Evolutionary conservation across 2,888 invertebrate genomes (phyloP), one percentile per base, ranked within the genome.

Genomic region (Bugulina stolonifera): DNA sequence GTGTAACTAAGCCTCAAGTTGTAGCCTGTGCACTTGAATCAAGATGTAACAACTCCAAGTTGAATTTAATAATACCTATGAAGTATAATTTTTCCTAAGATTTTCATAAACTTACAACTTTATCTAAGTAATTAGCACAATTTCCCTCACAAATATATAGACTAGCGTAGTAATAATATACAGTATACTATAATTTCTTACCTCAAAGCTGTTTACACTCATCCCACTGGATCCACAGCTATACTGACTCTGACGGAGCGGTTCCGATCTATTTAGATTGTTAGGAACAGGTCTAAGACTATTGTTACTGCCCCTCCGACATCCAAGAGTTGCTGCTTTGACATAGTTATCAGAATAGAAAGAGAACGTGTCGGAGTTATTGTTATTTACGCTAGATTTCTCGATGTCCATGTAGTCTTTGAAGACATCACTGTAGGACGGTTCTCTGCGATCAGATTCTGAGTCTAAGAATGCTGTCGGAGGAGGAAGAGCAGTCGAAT

Each of bases 341-440:
- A 64, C 34, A 64, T 64, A 64, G 64, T 64, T 64, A 27, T 64
- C 64, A 29, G 64, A 64, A 32, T 64, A 64, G 34, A 64, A 64
- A 25, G 64, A 64, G 29, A 64, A 29, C 29, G 64, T 64, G 32
- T 64, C 64, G 3, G 64, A 32, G 64, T 64, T 64, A 27, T 64
- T 64, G 32, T 64, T 64, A 32, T 64, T 64, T 10, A 32, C 32
- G 34, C 64, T 32, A 34, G 64, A 10, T 32, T 34, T 64, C 10
- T 64, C 64, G 10, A 64, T 64, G 64, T 64, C 64, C 14, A 64
- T 64, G 64, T 64, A 64, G 32, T 64, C 32, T 34, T 64, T 27
- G 64, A 14, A 32, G 5, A 32, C 64, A 27, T 27, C 32, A 14
- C 64, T 64, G 3, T 25, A 10, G 5, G 10, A 5, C n/a, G n/a